Percentiles rank a stretch among this genome's conserved stretches.
Conservation (phyloP, 2,113 vertebrate genomes). For the Clarias macrocephalus region DNA sequence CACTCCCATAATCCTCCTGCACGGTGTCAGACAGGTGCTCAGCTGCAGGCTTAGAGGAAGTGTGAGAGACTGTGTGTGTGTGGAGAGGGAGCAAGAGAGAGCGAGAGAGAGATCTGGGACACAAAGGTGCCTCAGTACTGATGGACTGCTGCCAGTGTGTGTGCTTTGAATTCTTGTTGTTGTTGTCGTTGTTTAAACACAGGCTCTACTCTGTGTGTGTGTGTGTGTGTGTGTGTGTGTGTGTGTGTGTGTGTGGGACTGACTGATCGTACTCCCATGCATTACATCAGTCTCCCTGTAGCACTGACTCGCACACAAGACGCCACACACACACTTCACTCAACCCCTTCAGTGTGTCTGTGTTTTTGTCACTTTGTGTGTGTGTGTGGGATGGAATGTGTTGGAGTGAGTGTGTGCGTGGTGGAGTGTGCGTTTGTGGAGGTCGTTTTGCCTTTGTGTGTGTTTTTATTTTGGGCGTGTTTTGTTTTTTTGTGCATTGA, state of each 20-base stretch:
- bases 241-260: neutral
- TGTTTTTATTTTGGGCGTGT: too few species aligned
- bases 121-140: conserved; percentile 54
- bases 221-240: conserved; percentile 26
- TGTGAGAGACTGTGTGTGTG: conserved; percentile 3
- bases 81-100: neutral
- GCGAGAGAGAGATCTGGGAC: conserved; percentile 26
- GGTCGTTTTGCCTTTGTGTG: too few species aligned
- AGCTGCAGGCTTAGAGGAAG: neutral
- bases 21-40: conserved; percentile 29
- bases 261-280: neutral
- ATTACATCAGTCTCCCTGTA: conserved; percentile 24
- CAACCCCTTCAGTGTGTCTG: neutral
- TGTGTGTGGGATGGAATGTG: neutral
- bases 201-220: conserved; percentile 69
- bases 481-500: too few species aligned
- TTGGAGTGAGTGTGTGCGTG: neutral
- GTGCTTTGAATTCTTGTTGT: conserved; percentile 32
- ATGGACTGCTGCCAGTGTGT: conserved; percentile 62
- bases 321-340: neutral
- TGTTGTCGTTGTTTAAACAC: conserved; percentile 65
- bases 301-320: neutral
- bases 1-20: conserved; percentile 4
- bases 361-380: neutral
- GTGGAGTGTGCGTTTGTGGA: too few species aligned